phyloP scores from a whole-genome alignment of 2,888 invertebrate species.

The Archaeoteleia sp. region DNA sequence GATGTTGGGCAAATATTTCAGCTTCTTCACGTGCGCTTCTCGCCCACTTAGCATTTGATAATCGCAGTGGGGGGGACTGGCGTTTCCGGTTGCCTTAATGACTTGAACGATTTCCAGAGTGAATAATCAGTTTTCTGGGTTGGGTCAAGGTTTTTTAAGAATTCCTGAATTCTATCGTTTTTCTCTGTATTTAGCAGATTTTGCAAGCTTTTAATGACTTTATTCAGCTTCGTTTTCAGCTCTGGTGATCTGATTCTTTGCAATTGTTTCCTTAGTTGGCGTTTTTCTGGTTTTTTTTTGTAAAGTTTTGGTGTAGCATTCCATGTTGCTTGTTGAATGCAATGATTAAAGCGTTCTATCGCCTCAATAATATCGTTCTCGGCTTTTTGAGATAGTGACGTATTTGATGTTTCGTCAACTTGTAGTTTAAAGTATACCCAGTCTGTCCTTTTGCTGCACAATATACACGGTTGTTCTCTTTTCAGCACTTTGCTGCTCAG shows the following conservation, averaged over 20 bases:
- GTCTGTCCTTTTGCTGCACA: slow-evolving; percentile 12
- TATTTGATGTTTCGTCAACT: slow-evolving; percentile 7
- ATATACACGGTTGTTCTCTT: slow-evolving; percentile 20
- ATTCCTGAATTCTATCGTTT: slow-evolving; percentile 17
- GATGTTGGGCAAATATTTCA: slow-evolving; percentile 46
- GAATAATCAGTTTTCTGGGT: slow-evolving; percentile 55
- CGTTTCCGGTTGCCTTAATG: slow-evolving; percentile 39
- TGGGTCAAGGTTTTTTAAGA: slow-evolving; percentile 19
- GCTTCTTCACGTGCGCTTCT: slow-evolving; percentile 50
- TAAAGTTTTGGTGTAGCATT: slow-evolving; percentile 14
- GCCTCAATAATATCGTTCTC: slow-evolving; percentile 9
- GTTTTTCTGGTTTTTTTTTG: slow-evolving; percentile 24
- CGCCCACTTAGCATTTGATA: slow-evolving; percentile 48
- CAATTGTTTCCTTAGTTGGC: slow-evolving; percentile 18
- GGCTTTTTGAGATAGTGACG: slow-evolving; percentile 7
- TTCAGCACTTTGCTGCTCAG: slow-evolving; percentile 38
- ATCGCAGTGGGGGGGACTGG: slow-evolving; percentile 41
- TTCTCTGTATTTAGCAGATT: slow-evolving; percentile 5
- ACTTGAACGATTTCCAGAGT: slow-evolving; percentile 55
- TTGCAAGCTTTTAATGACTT: slow-evolving; percentile 26
- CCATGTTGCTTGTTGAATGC: slow-evolving; percentile 17
- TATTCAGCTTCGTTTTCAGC: slow-evolving; percentile 22
- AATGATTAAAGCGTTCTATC: slow-evolving; percentile 20
- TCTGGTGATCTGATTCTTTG: slow-evolving; percentile 15
- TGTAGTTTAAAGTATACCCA: slow-evolving; percentile 10